Evolutionary conservation across 2,888 invertebrate species (phyloP), one percentile per base, ranked within the genome.

Genomic region (Melipona bicolor): DNA sequence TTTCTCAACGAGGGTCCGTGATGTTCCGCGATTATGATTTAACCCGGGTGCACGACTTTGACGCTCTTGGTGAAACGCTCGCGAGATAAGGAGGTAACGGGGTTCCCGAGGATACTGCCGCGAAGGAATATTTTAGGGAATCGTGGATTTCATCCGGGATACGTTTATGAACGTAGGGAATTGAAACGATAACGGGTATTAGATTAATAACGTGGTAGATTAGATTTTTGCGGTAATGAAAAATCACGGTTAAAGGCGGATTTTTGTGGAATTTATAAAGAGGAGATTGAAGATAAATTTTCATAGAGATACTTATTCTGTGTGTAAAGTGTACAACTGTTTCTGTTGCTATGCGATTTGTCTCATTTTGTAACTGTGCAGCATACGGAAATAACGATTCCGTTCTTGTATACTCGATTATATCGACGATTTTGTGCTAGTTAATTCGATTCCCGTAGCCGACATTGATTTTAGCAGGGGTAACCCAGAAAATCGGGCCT

Each of bases 21-120:
- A 73, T 81, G 54, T 52, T 50, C 49, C 72, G 54, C 49, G 78
- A 78, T 81, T 78, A 78, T 77, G 77, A 77, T 65, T 77, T 71
- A 65, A 77, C 64, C 56, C 24, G 19, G 56, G n/a, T 70, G 56
- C 69, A 65, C 56, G 50, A 69, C 77, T 56, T 19, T 3, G 19
- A 6, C n/a, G 52, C 5, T 50, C 61, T 43, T 43, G 27, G 52
- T 36, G 24, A 27, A 74, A 67, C 49, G 32, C 17, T 21, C 4
- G 6, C 27, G 27, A 19, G 43, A 43, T 50, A 24, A 61, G n/a
- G 6, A 65, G 50, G 50, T 49, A 62, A 32, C 32, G 64, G 56
- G 56, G 21, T 24, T 61, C 36, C 32, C 27, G 6, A 36, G 13
- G 5, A 32, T 19, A 27, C 2, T 21, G 32, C 19, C 11, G 32